These are phyloP conservation scores for Stictonetta naevosa DNA, from an alignment of 2,113 vertebrate species.

Conservation along the genomic window DNA sequence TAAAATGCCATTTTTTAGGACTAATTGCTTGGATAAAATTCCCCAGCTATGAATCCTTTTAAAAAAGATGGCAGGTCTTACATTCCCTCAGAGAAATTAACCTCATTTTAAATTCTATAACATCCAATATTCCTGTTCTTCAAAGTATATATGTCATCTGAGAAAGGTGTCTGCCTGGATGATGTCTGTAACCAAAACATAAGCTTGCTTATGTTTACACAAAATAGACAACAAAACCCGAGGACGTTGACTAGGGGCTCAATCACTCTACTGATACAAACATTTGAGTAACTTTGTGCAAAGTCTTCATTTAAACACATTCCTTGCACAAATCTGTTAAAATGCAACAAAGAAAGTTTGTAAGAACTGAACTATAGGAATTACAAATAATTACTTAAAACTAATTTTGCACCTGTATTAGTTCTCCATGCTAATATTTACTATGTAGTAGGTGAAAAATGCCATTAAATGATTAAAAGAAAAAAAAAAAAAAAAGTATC, in stretches of 20 bases:
- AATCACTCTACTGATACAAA: neutral
- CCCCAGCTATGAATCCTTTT: neutral
- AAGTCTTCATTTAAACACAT: neutral
- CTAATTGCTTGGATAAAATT: neutral
- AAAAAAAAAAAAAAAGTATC: no score
- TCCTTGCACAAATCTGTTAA: neutral
- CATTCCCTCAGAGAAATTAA: neutral
- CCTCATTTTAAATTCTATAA: neutral
- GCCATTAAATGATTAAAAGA: neutral
- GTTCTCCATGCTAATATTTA: rapidly evolving
- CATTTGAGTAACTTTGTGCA: neutral
- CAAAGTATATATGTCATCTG: neutral
- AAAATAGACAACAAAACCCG: neutral
- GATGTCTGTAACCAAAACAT: rapidly evolving
- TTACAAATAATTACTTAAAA: neutral
- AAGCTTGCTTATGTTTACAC: neutral
- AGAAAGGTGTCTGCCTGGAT: neutral
- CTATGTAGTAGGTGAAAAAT: neutral
- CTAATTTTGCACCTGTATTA: neutral
- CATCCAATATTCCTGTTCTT: neutral
- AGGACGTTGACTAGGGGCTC: rapidly evolving
- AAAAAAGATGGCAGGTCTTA: neutral
- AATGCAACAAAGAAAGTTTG: neutral
- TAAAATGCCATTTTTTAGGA: neutral
- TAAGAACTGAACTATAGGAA: neutral